phyloP scores from a whole-genome alignment of 2,797 vertebrate genomes.

The Acanthurus leucopareius region DNA sequence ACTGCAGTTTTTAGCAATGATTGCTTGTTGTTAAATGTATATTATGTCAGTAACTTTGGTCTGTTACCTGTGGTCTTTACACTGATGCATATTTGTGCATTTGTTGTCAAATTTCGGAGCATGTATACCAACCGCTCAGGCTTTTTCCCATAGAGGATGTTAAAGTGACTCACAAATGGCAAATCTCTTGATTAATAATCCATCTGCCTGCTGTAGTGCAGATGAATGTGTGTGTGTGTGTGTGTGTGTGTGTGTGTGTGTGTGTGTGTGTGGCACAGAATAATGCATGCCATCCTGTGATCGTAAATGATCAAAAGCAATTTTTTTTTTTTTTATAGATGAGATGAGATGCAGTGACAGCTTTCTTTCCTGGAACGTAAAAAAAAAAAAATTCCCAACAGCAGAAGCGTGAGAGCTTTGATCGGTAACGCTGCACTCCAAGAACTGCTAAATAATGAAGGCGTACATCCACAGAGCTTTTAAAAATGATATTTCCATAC shows the following conservation, averaged over 20 bases:
- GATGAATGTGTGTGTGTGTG: conserved; percentile 15
- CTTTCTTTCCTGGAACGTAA: conserved; percentile 53
- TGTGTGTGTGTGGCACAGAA: conserved; percentile 37
- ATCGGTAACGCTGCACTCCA: conserved; percentile 54
- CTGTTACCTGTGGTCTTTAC: not conserved
- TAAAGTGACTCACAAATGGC: conserved; percentile 56
- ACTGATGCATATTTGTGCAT: not conserved
- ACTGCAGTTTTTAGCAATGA: not conserved
- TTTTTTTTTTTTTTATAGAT: conserved; percentile 31
- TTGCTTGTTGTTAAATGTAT: conserved; percentile 16
- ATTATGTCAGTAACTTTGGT: not conserved
- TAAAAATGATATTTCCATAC: conserved; percentile 18
- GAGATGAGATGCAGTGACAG: conserved; percentile 49
- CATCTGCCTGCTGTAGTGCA: conserved; percentile 17
- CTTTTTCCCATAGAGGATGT: not conserved
- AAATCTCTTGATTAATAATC: conserved; percentile 72
- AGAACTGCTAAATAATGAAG: conserved; percentile 72
- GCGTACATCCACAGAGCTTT: conserved; percentile 43
- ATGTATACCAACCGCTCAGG: conserved; percentile 13
- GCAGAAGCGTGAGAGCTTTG: conserved; percentile 60
- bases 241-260: conserved; percentile 8
- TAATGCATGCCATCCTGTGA: conserved; percentile 68
- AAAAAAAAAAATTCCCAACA: conserved; percentile 43
- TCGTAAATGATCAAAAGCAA: conserved; percentile 72
- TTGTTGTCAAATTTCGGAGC: not conserved